Base-by-base conservation (phyloP, 1,140 invertebrate genomes). In the Maconellicoccus hirsutus region DNA sequence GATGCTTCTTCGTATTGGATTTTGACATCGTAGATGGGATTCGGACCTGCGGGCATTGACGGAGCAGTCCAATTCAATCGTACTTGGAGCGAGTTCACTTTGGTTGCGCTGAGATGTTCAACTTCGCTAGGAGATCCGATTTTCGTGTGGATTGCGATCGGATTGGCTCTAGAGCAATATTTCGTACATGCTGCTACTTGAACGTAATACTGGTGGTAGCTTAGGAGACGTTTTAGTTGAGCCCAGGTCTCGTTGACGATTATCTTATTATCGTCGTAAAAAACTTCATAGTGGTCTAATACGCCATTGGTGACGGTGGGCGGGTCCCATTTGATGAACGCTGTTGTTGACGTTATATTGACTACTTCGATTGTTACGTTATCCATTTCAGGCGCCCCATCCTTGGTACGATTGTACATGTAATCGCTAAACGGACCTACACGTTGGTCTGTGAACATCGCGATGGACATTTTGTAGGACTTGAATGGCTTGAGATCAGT, bases 231-330 rank as follows among this genome's bases (percentile, higher is more conserved):
- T 22, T 29, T 76, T 25, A 83, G 72, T 25, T 63, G 69, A 33
- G 38, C 70, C 71, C 74, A 16, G 39, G 71, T 19, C 63, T 33
- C 69, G 66, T 71, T 70, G 70, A 38, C 42, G 42, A 16, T 14
- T 27, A 25, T 70, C 73, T 25, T 72, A 70, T 61, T 27, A 74
- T 25, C 71, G 75, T 79, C 77, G 52, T 83, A 85, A 38, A 78
- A 76, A 6, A 94, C 83, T n/a, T 84, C 78, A 77, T 93, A 94
- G 72, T 86, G 84, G 10, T 82, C 80, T 26, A 94, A 81, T 10
- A 85, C 81, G 0, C 92, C 92, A 81, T 94, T 94, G 73, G 85
- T 83, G 21, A 83, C 80, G 3, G 75, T 14, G 0, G 92, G 92
- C 10, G 84, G 81, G 71, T 83, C 78, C 90, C 91, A 94, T 4